Conservation (phyloP, 2,888 invertebrate genomes). For the Anoplius nigerrimus region DNA sequence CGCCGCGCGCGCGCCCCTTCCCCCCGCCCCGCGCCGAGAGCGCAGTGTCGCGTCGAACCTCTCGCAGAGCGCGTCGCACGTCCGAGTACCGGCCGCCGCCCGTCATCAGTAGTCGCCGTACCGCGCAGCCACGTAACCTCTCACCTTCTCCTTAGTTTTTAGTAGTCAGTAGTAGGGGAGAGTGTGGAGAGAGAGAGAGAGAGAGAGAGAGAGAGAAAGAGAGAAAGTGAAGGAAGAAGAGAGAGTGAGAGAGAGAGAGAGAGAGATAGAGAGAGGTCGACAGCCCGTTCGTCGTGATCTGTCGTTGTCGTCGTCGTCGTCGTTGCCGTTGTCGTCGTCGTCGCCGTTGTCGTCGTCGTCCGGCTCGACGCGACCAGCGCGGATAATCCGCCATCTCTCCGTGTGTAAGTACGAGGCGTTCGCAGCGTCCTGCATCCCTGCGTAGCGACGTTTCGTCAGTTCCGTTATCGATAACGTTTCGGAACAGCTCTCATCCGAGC, state of each 20-base stretch:
- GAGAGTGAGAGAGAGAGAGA: conserved; percentile 21
- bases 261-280: conserved; percentile 34
- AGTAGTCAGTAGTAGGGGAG: conserved; percentile 72
- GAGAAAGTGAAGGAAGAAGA: conserved; percentile 24
- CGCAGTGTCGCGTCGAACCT: conserved; percentile 75
- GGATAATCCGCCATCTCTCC: conserved; percentile 20
- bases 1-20: conserved; percentile 49
- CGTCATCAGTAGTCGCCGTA: conserved; percentile 74
- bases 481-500: conserved; percentile 28
- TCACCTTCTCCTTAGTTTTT: conserved; percentile 73
- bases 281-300: conserved; percentile 36
- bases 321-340: conserved; percentile 21
- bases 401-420: conserved; percentile 36
- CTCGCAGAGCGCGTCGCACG: conserved; percentile 75
- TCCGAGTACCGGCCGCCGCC: conserved; percentile 74
- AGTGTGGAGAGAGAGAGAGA: conserved; percentile 46
- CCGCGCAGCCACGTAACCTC: conserved; percentile 73
- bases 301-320: conserved; percentile 39
- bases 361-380: conserved; percentile 38
- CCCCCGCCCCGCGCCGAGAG: conserved; percentile 69
- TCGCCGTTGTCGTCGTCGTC: conserved; percentile 42
- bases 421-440: conserved; percentile 7
- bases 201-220: conserved; percentile 33
- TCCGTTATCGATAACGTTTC: conserved; percentile 19
- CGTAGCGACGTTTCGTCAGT: conserved; percentile 20